Evolutionary conservation across 2,888 invertebrate species (phyloP), one percentile per base, ranked within the genome.

Genomic region (Sussaba pulchella): DNA sequence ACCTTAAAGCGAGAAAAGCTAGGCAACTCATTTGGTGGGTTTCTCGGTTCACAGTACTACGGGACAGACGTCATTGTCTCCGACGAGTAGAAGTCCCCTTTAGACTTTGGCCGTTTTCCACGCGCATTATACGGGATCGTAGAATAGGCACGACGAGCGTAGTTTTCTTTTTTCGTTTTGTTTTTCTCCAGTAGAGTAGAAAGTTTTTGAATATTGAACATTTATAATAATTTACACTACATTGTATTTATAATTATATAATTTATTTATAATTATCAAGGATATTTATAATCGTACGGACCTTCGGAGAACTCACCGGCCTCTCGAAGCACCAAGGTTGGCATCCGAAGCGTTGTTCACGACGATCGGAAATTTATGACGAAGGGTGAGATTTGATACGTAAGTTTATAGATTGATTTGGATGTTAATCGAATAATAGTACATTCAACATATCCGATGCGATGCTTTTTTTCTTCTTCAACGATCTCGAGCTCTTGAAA

Each of bases 1-100:
- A n/a, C n/a, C n/a, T n/a, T n/a, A n/a, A n/a, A n/a, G n/a, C n/a
- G n/a, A n/a, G n/a, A n/a, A n/a, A n/a, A n/a, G n/a, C n/a, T n/a
- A n/a, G n/a, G n/a, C n/a, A n/a, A 72, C 74, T 78, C 84, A 92
- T 90, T 95, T 92, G 70, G 99, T 99, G 78, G 99, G 99, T 87
- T 98, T 98, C 92, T 98, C 98, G 76, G 98, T 96, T 92, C 99
- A 99, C 74, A 99, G 94, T 71, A 99, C 98, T 43, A 99, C 99
- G 82, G 99, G 94, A 86, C 98, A 96, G 74, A 99, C 98, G 89
- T 95, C 95, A 82, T 95, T 95, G 93, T 99, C 99, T 5, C 98
- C 98, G 84, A 96, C 95, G 24, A 99, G 94, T 88, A 99, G 94
- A 81, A 99, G 94, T 45, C 98, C 97, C 91, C 98, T 98, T 63